Percentiles rank a stretch among this genome's conserved stretches.
These are phyloP conservation scores for Arrhopalites spinosus DNA, from an alignment of 2,888 invertebrate genomes.

Conservation along the genomic window DNA sequence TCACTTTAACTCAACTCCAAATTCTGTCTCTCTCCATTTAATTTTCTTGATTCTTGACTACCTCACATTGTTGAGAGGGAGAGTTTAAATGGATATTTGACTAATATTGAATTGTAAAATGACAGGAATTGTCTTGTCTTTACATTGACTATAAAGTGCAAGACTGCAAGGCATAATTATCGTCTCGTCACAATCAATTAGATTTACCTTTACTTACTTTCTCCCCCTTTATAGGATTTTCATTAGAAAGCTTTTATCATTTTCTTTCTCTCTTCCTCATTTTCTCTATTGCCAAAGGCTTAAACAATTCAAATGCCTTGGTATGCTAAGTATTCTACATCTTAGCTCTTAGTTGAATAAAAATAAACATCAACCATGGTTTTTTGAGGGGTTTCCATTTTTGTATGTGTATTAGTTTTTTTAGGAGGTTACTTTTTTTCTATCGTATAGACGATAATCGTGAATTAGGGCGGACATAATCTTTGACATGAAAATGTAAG, in stretches of 20 bases:
- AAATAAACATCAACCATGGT: no score
- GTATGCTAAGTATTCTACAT: not conserved
- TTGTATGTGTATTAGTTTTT: not conserved
- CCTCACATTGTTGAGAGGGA: no score
- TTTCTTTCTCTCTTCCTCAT: not conserved
- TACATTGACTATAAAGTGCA: no score
- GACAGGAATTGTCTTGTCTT: no score
- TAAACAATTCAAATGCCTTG: not conserved
- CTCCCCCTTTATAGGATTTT: not conserved
- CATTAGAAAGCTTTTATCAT: not conserved
- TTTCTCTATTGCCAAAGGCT: not conserved
- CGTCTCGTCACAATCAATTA: not conserved
- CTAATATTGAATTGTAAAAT: no score
- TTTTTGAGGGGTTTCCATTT: no score
- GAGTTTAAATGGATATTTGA: no score
- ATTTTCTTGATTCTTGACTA: no score
- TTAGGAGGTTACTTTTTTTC: not conserved
- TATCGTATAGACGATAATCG: not conserved
- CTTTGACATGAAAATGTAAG: not conserved
- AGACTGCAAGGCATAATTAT: not conserved
- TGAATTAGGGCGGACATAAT: conserved; percentile 8
- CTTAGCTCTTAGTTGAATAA: not conserved
- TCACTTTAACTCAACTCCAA: no score
- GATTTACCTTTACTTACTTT: not conserved
- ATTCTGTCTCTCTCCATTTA: no score